A percentile compares a stretch with the other conserved stretches of the same genome.
phyloP scores from a whole-genome alignment of 1,140 invertebrate genomes.

The Tetragnatha versicolor region DNA sequence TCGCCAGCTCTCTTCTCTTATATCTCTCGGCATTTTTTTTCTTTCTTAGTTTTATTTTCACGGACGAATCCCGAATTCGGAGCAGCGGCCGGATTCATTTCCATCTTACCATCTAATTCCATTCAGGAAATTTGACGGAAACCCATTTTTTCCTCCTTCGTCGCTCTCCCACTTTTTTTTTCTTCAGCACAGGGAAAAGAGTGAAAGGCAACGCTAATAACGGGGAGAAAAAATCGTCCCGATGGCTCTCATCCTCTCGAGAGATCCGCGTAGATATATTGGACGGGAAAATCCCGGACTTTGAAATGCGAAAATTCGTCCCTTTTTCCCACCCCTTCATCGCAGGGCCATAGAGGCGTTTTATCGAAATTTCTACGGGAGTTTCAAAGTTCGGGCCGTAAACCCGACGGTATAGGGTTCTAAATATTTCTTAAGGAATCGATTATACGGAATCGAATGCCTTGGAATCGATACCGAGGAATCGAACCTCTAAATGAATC shows the following conservation, averaged over 20 bases:
- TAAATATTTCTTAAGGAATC: too few relatives aligned
- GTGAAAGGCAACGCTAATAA: neutral
- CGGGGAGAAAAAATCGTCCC: slow-evolving; percentile 9
- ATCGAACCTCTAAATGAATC: too few relatives aligned
- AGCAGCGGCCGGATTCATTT: slow-evolving; percentile 38
- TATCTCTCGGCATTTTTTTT: neutral
- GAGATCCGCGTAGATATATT: slow-evolving; percentile 22
- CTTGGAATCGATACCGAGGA: too few relatives aligned
- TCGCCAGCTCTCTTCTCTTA: neutral
- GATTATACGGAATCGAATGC: too few relatives aligned
- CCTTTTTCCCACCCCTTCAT: slow-evolving; percentile 34
- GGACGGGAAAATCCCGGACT: slow-evolving; percentile 30
- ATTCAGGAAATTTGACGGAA: slow-evolving; percentile 51
- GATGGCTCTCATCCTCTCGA: neutral
- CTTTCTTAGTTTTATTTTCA: neutral
- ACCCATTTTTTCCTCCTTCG: slow-evolving; percentile 34
- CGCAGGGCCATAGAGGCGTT: slow-evolving; percentile 10
- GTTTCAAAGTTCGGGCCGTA: slow-evolving; percentile 29
- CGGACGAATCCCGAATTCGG: slow-evolving; percentile 48
- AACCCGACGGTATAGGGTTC: too few relatives aligned
- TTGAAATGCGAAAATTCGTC: slow-evolving; percentile 17
- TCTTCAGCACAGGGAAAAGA: neutral
- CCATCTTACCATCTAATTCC: slow-evolving; percentile 52
- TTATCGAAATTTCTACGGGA: slow-evolving; percentile 36
- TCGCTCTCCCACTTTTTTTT: neutral